Base-by-base conservation (phyloP, 2,797 vertebrate species). In the Gambelia wislizenii region DNA sequence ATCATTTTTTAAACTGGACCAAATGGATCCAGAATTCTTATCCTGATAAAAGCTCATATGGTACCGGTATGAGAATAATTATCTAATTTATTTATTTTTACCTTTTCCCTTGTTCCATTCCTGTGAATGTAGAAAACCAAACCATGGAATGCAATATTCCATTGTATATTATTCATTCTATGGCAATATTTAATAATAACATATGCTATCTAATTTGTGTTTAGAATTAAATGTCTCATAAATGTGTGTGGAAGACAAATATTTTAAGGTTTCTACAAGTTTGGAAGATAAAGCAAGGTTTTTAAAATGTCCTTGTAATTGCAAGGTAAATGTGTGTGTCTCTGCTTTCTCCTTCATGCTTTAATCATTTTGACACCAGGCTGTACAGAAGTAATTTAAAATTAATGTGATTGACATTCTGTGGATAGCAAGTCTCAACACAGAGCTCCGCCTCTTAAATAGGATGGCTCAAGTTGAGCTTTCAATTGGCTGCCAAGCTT, bases 391-490 rank as follows among this genome's bases (percentile, higher is more conserved):
- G 98, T 98, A 98, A 98, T 98, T 98, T 98, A 98, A 98, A 98
- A 98, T 98, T 98, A 98, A 98, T 98, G 97, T 98, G 98, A 99
- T 97, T 98, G 98, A 98, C 98, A 98, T 97, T 98, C 93, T 91
- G 96, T 93, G 94, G 96, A 95, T 96, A 94, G 95, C 96, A 92
- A 95, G 96, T 93, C 96, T 93, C 81, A 78, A 92, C 83, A 59
- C 89, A 64, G 94, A 94, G 96, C 96, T 96, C 96, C 96, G 88
- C 96, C 96, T 96, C 92, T 95, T 94, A 36, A 86, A 86, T n/a
- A 25, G 92, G 94, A 81, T 93, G 89, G 94, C 12, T 0, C 87
- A 92, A 70, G 94, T 90, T 82, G 85, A 88, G 85, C 94, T 89
- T 90, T 91, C 95, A 95, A 97, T 97, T 98, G 98, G 98, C 96